These are phyloP conservation scores for Knipowitschia caucasica DNA, from an alignment of 2,797 vertebrate genomes.

Conservation along the genomic window DNA sequence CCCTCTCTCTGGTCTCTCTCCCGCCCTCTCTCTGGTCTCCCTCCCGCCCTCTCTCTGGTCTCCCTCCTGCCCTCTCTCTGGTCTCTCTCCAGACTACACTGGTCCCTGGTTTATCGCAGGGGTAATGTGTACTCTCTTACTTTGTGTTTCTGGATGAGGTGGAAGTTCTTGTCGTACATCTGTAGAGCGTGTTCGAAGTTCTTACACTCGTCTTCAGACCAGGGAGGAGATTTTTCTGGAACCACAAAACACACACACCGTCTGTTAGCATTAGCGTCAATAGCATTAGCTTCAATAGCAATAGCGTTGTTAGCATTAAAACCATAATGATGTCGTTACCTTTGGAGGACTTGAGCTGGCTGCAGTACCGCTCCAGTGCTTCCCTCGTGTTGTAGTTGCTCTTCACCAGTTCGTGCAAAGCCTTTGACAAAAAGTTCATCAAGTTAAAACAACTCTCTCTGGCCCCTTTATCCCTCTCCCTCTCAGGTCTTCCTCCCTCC, in stretches of 20 bases:
- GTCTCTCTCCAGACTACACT: too few relatives aligned
- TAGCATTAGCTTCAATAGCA: too few relatives aligned
- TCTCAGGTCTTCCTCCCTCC: too few relatives aligned
- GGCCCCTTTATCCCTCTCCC: not conserved
- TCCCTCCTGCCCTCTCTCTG: too few relatives aligned
- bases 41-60: too few relatives aligned
- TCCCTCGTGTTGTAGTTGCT: conserved; percentile 88
- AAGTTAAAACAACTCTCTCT: not conserved
- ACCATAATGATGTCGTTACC: too few relatives aligned
- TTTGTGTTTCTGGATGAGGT: conserved; percentile 99
- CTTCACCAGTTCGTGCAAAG: conserved; percentile 89
- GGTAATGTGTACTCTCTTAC: conserved; percentile 65
- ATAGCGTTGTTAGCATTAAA: too few relatives aligned
- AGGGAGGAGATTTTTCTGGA: conserved; percentile 86
- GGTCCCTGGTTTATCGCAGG: too few relatives aligned
- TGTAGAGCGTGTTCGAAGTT: conserved; percentile 95
- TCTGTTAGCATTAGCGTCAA: too few relatives aligned
- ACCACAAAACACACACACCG: conserved; percentile 18
- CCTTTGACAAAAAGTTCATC: conserved; percentile 64
- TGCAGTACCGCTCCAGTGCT: conserved; percentile 86
- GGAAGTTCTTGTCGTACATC: conserved; percentile 97
- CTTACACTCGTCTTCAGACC: conserved; percentile 97
- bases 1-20: too few relatives aligned
- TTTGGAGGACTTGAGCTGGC: conserved; percentile 82
- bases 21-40: too few relatives aligned